Conservation (phyloP, 2,888 invertebrate species). For the Chrysina gloriosa region DNA sequence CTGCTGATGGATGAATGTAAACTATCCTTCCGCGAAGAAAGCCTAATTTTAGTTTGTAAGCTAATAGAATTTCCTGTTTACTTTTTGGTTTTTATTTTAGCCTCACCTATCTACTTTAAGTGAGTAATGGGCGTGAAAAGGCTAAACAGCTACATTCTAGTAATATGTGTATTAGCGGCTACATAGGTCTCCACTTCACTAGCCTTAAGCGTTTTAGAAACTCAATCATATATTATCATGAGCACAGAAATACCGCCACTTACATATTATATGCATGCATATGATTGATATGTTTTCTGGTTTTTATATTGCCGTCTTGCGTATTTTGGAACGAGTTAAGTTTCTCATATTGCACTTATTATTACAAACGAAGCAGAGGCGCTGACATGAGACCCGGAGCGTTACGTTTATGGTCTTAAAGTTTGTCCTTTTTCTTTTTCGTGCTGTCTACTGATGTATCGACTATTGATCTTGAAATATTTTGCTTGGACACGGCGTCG, state of each 20-base stretch:
- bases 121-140: background rate
- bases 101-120: background rate
- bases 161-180: slow-evolving; percentile 5
- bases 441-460: slow-evolving; percentile 32
- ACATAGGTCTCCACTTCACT: slow-evolving; percentile 23
- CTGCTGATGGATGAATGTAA: too few relatives aligned
- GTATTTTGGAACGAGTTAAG: slow-evolving; percentile 39
- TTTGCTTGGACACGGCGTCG: slow-evolving; percentile 36
- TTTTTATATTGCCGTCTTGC: slow-evolving; percentile 35
- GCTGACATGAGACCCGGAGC: slow-evolving; percentile 33
- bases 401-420: slow-evolving; percentile 16
- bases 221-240: slow-evolving; percentile 48
- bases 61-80: too few relatives aligned
- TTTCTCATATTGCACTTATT: slow-evolving; percentile 44
- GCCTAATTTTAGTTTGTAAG: too few relatives aligned
- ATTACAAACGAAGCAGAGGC: slow-evolving; percentile 43
- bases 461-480: slow-evolving; percentile 38
- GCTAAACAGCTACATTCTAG: background rate
- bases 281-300: slow-evolving; percentile 48
- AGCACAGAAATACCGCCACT: slow-evolving; percentile 37
- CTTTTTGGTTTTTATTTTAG: too few relatives aligned
- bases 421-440: slow-evolving; percentile 6
- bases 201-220: slow-evolving; percentile 47
- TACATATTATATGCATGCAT: slow-evolving; percentile 39
- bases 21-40: too few relatives aligned